These are phyloP conservation scores for Itoplectis maculator DNA, from an alignment of 2,888 invertebrate genomes.

Conservation along the genomic window DNA sequence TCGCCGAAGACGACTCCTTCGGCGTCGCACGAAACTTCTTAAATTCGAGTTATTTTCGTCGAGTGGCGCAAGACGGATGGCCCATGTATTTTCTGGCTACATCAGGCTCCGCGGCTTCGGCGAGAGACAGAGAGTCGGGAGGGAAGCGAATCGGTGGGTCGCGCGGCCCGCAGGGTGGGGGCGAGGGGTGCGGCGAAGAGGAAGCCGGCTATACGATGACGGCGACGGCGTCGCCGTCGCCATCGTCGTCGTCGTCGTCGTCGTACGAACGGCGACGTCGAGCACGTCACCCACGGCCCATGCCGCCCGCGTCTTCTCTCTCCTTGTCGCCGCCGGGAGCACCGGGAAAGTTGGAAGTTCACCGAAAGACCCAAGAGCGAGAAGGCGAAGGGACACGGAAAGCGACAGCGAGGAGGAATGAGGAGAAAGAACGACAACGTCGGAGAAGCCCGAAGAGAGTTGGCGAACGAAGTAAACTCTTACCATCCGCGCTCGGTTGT, in stretches of 20 bases:
- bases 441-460: conserved; percentile 66
- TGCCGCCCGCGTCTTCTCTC: conserved; percentile 61
- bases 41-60: conserved; percentile 83
- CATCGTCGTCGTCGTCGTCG: conserved; percentile 61
- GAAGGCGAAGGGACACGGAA: conserved; percentile 49
- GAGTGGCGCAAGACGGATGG: conserved; percentile 81
- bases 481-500: background rate
- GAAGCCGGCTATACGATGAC: conserved; percentile 68
- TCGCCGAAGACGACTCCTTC: conserved; percentile 61
- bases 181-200: conserved; percentile 59
- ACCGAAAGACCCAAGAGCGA: conserved; percentile 54
- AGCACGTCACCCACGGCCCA: conserved; percentile 69
- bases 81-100: conserved; percentile 78
- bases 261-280: conserved; percentile 58
- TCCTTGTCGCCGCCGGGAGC: conserved; percentile 61
- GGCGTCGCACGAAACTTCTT: conserved; percentile 78
- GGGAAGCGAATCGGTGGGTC: conserved; percentile 54
- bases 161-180: conserved; percentile 27
- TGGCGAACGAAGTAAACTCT: conserved; percentile 70
- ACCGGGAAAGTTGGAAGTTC: conserved; percentile 66
- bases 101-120: conserved; percentile 66
- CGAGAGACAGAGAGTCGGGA: conserved; percentile 39
- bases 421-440: no score
- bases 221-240: conserved; percentile 46
- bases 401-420: conserved; percentile 49